Conservation (phyloP, 2,888 invertebrate genomes). For the Taenaris catops region DNA sequence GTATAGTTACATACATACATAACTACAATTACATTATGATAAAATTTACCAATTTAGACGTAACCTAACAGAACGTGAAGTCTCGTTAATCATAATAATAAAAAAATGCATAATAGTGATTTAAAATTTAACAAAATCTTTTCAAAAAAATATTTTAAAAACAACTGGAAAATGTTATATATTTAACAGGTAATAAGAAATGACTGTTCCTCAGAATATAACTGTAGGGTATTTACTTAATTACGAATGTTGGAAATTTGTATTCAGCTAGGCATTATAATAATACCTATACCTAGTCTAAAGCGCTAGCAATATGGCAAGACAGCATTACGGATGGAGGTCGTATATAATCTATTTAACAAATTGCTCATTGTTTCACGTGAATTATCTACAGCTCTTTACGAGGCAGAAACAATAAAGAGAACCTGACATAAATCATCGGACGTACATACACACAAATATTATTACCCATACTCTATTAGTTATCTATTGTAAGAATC, state of each 20-base stretch:
- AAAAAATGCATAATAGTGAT: slow-evolving; percentile 17
- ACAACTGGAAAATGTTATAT: slow-evolving; percentile 3
- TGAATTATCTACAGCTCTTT: slow-evolving; percentile 66
- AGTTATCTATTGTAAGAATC: slow-evolving; percentile 53
- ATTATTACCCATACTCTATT: slow-evolving; percentile 52
- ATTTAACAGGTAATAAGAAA: no score
- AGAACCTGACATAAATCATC: slow-evolving; percentile 66
- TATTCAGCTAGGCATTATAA: slow-evolving; percentile 37
- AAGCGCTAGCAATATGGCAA: slow-evolving; percentile 75
- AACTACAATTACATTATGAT: slow-evolving; percentile 63
- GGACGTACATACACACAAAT: slow-evolving; percentile 56
- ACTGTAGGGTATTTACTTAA: slow-evolving; percentile 9
- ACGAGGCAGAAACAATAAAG: slow-evolving; percentile 73
- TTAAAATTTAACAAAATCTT: slow-evolving; percentile 19
- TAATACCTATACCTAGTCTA: slow-evolving; percentile 61
- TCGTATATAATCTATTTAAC: slow-evolving; percentile 73
- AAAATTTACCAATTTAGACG: slow-evolving; percentile 55
- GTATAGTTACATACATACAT: slow-evolving; percentile 74
- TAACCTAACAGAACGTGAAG: slow-evolving; percentile 59
- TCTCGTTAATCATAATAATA: slow-evolving; percentile 38
- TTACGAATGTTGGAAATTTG: slow-evolving; percentile 16
- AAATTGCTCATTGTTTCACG: slow-evolving; percentile 75
- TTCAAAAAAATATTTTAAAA: slow-evolving; percentile 5
- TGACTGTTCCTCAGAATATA: slow-evolving; percentile 2
- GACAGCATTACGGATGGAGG: slow-evolving; percentile 75